Evolutionary conservation across 2,113 vertebrate genomes (phyloP), one percentile per base, ranked within the genome.

Genomic region (Micromys minutus): DNA sequence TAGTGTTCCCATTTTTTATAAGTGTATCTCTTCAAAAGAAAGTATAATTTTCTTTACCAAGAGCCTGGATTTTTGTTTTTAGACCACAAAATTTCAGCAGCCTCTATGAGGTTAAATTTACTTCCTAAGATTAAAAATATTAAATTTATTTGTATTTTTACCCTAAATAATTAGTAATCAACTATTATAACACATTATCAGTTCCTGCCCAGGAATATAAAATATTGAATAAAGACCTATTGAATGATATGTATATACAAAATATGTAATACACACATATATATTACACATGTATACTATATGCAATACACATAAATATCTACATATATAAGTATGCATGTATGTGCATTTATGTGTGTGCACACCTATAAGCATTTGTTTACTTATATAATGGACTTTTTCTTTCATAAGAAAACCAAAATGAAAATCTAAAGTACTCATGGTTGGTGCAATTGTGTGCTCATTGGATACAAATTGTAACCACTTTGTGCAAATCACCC

Each of bases 391-490:
- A 61, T 47, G 12, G 16, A 36, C 7, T 55, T 89, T 71, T 69
- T 50, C 22, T 50, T 84, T 87, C 17, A 61, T 77, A 11, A 67
- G 77, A 34, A 95, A 95, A 87, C 2, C 50, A 76, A 94, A 72
- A 31, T 85, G 75, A 79, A 47, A 90, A 75, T 67, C 83, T 7
- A 89, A 76, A 90, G 6, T 26, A 42, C 15, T 36, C 39, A 22
- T 10, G 17, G 52, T 81, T 13, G 17, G 45, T 81, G 16, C 50
- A 95, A 90, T 75, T 87, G 36, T 4, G 81, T 22, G 76, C 26
- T 63, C 84, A 86, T 92, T 81, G 36, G 65, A 90, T 84, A 95
- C 80, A 93, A 91, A 93, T 24, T 84, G 2, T 75, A 97, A 92
- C 36, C 31, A 86, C 95, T 88, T 95, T 81, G 50, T 89, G 52